These are phyloP conservation scores for Microcebus griseorufus DNA, from an alignment of 2,113 vertebrate species.

Conservation along the genomic window DNA sequence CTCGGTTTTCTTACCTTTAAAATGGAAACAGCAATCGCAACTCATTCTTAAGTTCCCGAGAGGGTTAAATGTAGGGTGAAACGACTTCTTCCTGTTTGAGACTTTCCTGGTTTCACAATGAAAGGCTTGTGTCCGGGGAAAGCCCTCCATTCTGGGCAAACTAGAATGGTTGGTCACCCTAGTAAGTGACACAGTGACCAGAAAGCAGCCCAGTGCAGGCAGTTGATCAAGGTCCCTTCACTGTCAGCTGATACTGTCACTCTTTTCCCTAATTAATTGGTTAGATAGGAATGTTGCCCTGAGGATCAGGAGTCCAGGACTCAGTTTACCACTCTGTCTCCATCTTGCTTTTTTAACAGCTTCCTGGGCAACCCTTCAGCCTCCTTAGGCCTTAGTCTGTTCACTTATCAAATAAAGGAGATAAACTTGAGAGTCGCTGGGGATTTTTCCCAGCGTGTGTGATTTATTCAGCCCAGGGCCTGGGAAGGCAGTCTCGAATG, in stretches of 20 bases:
- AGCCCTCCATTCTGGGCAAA: neutral
- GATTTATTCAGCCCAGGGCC: neutral
- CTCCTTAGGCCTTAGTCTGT: neutral
- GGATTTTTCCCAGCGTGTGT: slow-evolving; percentile 20
- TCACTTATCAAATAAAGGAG: slow-evolving; percentile 19
- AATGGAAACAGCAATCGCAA: neutral
- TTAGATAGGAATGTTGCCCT: neutral
- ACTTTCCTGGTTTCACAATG: neutral
- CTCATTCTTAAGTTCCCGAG: neutral
- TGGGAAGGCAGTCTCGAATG: neutral
- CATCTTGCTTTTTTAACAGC: neutral
- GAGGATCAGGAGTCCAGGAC: neutral
- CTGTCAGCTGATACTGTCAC: neutral
- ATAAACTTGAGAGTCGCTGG: neutral
- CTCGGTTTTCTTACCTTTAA: neutral
- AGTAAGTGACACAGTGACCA: neutral
- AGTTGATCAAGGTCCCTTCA: neutral
- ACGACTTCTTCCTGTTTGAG: neutral
- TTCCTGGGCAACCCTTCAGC: neutral
- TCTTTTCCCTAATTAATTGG: neutral
- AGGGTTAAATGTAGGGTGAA: neutral
- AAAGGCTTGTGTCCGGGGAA: neutral
- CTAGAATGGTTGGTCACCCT: neutral
- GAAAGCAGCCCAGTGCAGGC: neutral
- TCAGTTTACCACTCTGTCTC: neutral